A percentile compares a stretch with the other conserved stretches of the same genome.
Evolutionary conservation across 2,113 vertebrate species (phyloP).

Genomic region (Sinocyclocheilus grahami): DNA sequence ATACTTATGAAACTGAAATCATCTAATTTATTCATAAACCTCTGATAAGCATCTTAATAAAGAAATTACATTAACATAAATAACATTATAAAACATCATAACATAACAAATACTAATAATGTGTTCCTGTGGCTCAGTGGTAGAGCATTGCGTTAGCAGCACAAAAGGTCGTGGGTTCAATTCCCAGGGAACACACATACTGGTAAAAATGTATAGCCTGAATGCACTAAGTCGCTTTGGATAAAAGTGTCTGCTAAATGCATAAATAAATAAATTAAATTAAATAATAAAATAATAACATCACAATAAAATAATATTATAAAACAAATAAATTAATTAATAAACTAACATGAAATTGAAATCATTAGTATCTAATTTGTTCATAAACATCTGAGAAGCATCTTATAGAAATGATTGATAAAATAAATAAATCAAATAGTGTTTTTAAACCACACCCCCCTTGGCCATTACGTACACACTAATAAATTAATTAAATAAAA

Average conservation of each 20-base stretch:
- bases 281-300: not conserved
- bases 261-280: too few relatives aligned
- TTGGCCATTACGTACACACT: not conserved
- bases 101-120: too few relatives aligned
- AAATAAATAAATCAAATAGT: not conserved
- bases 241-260: too few relatives aligned
- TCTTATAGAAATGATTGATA: too few relatives aligned
- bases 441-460: slow-evolving; percentile 1
- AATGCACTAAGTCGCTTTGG: too few relatives aligned
- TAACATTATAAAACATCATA: too few relatives aligned
- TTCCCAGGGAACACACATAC: too few relatives aligned
- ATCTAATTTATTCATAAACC: not conserved
- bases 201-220: too few relatives aligned
- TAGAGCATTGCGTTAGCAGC: too few relatives aligned
- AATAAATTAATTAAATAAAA: too few relatives aligned
- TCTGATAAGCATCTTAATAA: not conserved
- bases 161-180: too few relatives aligned
- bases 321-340: not conserved
- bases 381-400: not conserved
- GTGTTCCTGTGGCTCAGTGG: too few relatives aligned
- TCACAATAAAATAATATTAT: not conserved
- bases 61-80: not conserved
- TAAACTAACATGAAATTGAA: not conserved
- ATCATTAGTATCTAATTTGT: not conserved
- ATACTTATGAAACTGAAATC: not conserved